A percentile compares a stretch with the other conserved stretches of the same genome.
phyloP scores from a whole-genome alignment of 2,888 invertebrate genomes.

The Balanococcus diminutus region DNA sequence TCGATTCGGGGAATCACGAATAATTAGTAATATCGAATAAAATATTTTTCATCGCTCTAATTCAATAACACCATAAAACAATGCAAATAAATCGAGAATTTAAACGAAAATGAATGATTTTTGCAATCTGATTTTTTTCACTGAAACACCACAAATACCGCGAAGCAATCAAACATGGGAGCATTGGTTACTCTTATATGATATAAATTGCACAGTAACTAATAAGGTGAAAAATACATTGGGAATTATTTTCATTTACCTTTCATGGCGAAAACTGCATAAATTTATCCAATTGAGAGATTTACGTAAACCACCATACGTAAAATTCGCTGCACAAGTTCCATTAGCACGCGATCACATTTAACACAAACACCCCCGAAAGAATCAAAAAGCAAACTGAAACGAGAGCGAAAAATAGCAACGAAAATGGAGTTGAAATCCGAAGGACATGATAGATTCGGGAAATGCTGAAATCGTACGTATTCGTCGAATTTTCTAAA shows the following conservation, averaged over 20 bases:
- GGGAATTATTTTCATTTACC: not conserved
- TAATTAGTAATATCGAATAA: too few relatives aligned
- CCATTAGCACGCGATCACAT: not conserved
- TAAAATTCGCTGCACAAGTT: not conserved
- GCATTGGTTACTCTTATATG: not conserved
- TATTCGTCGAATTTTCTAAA: not conserved
- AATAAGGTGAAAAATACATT: not conserved
- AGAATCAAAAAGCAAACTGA: constrained; percentile 17
- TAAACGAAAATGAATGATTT: not conserved
- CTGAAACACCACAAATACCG: too few relatives aligned
- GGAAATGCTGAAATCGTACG: not conserved
- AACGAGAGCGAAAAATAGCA: not conserved
- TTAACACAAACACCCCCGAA: not conserved
- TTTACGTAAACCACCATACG: constrained; percentile 24
- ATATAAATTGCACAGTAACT: not conserved
- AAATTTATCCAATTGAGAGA: not conserved
- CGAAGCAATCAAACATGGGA: not conserved
- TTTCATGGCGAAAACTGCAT: not conserved
- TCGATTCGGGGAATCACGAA: not conserved
- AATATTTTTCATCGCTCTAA: too few relatives aligned
- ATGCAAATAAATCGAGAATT: not conserved
- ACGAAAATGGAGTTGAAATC: constrained; percentile 13
- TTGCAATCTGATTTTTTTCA: too few relatives aligned
- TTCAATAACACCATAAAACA: not conserved
- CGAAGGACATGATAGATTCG: not conserved